These are phyloP conservation scores for Otocyon megalotis DNA, from an alignment of 2,113 vertebrate genomes.

Conservation along the genomic window DNA sequence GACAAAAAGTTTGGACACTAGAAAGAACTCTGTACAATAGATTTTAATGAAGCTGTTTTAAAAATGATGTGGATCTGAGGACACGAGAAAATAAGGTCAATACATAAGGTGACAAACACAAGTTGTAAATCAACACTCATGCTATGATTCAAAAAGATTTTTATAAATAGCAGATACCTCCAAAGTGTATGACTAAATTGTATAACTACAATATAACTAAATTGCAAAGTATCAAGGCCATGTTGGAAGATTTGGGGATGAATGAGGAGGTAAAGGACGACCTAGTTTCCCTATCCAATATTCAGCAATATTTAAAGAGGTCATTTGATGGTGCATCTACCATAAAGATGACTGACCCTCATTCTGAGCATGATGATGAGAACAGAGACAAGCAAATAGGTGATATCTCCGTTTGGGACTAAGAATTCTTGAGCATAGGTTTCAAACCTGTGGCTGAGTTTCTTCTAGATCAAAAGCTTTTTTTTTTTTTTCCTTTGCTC, in stretches of 20 bases:
- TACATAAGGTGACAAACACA: neutral
- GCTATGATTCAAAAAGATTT: neutral
- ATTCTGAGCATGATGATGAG: neutral
- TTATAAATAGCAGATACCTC: neutral
- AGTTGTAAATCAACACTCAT: neutral
- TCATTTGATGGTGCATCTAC: neutral
- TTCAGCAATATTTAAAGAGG: neutral
- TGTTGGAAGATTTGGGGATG: neutral
- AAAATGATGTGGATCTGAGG: neutral
- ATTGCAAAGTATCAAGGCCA: neutral
- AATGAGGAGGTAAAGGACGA: neutral
- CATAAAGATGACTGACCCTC: neutral
- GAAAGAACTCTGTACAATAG: neutral
- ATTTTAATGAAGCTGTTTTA: neutral
- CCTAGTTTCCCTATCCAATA: neutral
- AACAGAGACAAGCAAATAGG: neutral
- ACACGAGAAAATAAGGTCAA: neutral
- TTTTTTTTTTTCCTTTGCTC: slow-evolving; percentile 71
- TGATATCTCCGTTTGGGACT: neutral
- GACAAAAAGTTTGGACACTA: neutral
- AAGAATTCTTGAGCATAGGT: slow-evolving; percentile 70
- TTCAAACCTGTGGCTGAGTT: slow-evolving; percentile 82
- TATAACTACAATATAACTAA: neutral
- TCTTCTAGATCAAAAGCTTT: slow-evolving; percentile 67
- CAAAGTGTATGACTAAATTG: neutral